Evolutionary conservation across 2,113 vertebrate species (phyloP), one percentile per base, ranked within the genome.

Genomic region (Entelurus aequoreus): DNA sequence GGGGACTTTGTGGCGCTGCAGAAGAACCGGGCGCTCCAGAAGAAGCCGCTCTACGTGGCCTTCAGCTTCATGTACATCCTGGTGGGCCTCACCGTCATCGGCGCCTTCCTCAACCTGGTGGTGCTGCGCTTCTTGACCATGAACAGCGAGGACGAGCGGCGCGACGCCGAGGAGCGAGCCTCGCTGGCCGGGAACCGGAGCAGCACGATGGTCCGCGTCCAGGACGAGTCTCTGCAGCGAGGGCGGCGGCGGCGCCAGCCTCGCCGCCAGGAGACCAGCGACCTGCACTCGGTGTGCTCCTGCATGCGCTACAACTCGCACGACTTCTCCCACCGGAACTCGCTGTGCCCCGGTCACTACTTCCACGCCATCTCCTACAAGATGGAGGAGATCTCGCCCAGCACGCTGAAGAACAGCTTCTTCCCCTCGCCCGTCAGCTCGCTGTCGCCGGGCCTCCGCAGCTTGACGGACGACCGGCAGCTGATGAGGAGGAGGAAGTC

Each of bases 31-130:
- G 95, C 96, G 48, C 93, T 99, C 71, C 97, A 99, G 82, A 93
- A 88, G 88, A 96, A 94, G 91, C 96, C 97, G 8, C 90, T 98
- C 37, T 99, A 99, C 0, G 97, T 99, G 91, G 96, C 96, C 82
- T 99, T 99, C 84, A 99, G 97, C 91, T 99, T 99, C 88, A 99
- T 98, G 97, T 99, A 99, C 72, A 99, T 99, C 91, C 91, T 99
- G 77, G 97, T 99, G 84, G 97, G 97, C 59, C 91, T 99, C 81
- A 99, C 96, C 0, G 97, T 99, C 76, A 98, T 99, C 6, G 97
- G 97, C 60, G 97, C 97, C 77, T 99, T 99, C 90, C 94, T 99
- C 80, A 99, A 99, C 90, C 90, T 99, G 85, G 97, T 99, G 68
- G 97, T 99, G 83, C 93, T 99, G 72, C 93, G 97, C 67, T 98